Evolutionary conservation across 2,888 invertebrate genomes (phyloP).

Genomic region (Drosophila quasianomalipes): DNA sequence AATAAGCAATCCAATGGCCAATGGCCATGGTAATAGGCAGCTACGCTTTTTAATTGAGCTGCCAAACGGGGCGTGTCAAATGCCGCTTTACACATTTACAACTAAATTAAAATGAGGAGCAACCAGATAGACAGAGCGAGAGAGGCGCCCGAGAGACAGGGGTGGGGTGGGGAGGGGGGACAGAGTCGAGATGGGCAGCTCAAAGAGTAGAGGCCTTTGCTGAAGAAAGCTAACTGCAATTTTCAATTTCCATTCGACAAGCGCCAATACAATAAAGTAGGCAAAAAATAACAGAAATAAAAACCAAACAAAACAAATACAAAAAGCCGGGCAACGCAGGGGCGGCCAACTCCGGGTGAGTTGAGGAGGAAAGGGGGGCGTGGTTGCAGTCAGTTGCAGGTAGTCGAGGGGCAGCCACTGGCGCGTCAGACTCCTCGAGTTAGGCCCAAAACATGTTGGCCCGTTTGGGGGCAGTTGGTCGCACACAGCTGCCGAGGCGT

Average conservation of each 20-base stretch:
- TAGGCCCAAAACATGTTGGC: conserved; percentile 76
- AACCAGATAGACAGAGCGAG: conserved; percentile 20
- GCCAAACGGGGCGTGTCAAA: conserved; percentile 83
- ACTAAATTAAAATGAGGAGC: conserved; percentile 78
- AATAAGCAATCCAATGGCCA: conserved; percentile 50
- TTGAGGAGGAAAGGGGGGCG: not conserved
- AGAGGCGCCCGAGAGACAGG: not conserved
- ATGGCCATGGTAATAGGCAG: conserved; percentile 68
- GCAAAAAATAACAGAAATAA: conserved; percentile 36
- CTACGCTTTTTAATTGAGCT: conserved; percentile 84
- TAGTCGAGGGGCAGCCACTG: conserved; percentile 21
- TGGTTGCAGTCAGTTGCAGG: conserved; percentile 7
- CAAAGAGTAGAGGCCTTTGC: not conserved
- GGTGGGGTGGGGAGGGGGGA: no score
- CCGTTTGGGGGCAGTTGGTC: conserved; percentile 27
- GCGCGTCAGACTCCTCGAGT: conserved; percentile 43
- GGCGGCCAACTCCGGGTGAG: not conserved
- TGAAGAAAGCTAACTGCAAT: conserved; percentile 78
- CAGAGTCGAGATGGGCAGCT: not conserved
- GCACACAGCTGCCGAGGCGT: conserved; percentile 57
- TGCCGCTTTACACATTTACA: conserved; percentile 84
- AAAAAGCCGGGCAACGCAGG: conserved; percentile 9
- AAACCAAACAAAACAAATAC: conserved; percentile 20
- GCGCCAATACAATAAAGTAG: conserved; percentile 77
- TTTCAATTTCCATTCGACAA: conserved; percentile 81